phyloP scores from a whole-genome alignment of 2,888 invertebrate genomes.

The Chrysolina americana region DNA sequence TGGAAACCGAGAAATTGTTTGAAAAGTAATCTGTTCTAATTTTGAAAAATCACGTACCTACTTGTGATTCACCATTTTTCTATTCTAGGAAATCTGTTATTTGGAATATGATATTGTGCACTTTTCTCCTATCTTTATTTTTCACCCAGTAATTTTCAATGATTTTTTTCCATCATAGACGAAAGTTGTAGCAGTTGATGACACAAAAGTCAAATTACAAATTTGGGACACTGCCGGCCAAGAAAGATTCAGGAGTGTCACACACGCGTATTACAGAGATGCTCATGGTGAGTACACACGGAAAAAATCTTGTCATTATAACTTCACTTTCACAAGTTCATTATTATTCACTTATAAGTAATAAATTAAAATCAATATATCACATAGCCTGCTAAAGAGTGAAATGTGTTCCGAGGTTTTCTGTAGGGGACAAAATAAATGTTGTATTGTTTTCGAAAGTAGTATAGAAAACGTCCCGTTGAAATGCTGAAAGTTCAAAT shows the following conservation, averaged over 20 bases:
- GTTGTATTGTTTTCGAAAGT: no score
- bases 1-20: no score
- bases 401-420: no score
- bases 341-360: no score
- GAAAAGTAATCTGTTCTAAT: no score
- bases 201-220: constrained; percentile 92
- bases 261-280: constrained; percentile 94
- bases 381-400: no score
- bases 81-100: neutral
- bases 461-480: no score
- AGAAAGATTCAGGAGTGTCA: constrained; percentile 93
- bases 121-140: neutral
- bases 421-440: no score
- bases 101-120: constrained; percentile 33
- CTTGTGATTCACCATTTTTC: neutral
- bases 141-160: neutral
- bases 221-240: constrained; percentile 96
- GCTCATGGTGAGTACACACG: constrained; percentile 84
- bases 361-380: no score
- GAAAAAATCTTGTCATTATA: neutral
- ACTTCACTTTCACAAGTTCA: no score
- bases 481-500: no score
- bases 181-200: constrained; percentile 87
- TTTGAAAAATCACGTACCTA: no score
- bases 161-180: constrained; percentile 74